Base-by-base conservation (phyloP, 2,888 invertebrate species). In the Tachina fera region DNA sequence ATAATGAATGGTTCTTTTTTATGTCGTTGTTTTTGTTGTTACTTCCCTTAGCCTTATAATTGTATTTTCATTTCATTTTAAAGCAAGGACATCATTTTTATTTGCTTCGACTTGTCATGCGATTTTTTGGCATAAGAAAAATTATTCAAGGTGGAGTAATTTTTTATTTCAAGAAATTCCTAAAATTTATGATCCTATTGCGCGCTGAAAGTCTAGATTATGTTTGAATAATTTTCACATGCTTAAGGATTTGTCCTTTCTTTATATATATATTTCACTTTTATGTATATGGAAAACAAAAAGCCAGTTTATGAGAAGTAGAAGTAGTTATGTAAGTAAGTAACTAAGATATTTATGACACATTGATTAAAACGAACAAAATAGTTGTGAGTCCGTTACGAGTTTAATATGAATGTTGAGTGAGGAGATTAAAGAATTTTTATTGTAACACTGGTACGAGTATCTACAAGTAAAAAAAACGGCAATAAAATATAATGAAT, bases 221-320 rank as follows among this genome's bases (percentile, higher is more conserved):
- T 82, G 85, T 86, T 83, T 76, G 87, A 83, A 87, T 86, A 86
- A 84, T 87, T 87, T 86, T 79, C 87, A 87, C 86, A 75, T 87
- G 87, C 84, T 87, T 87, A 86, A 85, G 68, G 80, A 85, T 82
- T 86, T 86, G 61, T 78, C 60, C 51, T 47, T 63, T 56, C 45
- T 22, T n/a, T n/a, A n/a, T n/a, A n/a, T n/a, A n/a, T n/a, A 43
- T 58, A 43, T 65, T 65, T 43, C 13, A 22, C n/a, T 31, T n/a
- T 63, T 51, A n/a, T n/a, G n/a, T n/a, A n/a, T 19, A 58, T 43
- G 10, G 14, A 19, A 63, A 56, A 81, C 41, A 67, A 80, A 63
- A 51, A 41, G 47, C 19, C 67, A 49, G 31, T 67, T 70, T 56
- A 71, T 47, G 19, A 70, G 31, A 10, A 16, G 31, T 43, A 70